Percentiles rank a stretch among this genome's conserved stretches.
Conservation (phyloP, 2,888 invertebrate species). For the Clanis bilineata region DNA sequence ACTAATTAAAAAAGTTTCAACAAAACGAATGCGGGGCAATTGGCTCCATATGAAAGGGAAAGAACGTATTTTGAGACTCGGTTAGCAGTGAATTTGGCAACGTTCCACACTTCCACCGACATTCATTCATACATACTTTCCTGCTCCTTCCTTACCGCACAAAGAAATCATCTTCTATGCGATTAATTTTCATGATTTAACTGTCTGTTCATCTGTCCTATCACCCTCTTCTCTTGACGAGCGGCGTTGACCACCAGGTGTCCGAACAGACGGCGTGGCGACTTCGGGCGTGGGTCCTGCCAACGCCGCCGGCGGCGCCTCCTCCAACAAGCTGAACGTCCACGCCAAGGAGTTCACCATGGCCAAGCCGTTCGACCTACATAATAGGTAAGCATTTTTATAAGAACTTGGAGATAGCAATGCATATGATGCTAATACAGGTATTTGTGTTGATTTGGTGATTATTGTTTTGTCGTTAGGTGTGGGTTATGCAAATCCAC, state of each 20-base stretch:
- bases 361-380: conserved; percentile 84
- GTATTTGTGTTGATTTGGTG: no score
- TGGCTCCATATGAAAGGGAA: conserved; percentile 15
- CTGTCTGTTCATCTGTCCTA: conserved; percentile 48
- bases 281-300: conserved; percentile 48
- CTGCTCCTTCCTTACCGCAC: conserved; percentile 27
- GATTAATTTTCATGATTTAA: conserved; percentile 4
- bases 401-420: no score
- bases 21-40: conserved; percentile 7
- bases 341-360: conserved; percentile 95
- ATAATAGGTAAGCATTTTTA: conserved; percentile 64
- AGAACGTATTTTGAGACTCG: conserved; percentile 20
- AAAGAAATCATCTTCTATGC: background rate
- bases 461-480: no score
- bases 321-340: conserved; percentile 88
- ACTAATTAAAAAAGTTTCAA: background rate
- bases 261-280: conserved; percentile 83
- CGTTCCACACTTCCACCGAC: conserved; percentile 37
- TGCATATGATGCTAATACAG: no score
- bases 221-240: conserved; percentile 77
- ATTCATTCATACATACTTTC: conserved; percentile 35
- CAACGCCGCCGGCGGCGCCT: conserved; percentile 52
- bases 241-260: conserved; percentile 80
- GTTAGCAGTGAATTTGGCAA: conserved; percentile 33
- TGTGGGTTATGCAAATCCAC: no score